Base-by-base conservation (phyloP, 1,140 invertebrate species). In the Lordiphosa collinella region DNA sequence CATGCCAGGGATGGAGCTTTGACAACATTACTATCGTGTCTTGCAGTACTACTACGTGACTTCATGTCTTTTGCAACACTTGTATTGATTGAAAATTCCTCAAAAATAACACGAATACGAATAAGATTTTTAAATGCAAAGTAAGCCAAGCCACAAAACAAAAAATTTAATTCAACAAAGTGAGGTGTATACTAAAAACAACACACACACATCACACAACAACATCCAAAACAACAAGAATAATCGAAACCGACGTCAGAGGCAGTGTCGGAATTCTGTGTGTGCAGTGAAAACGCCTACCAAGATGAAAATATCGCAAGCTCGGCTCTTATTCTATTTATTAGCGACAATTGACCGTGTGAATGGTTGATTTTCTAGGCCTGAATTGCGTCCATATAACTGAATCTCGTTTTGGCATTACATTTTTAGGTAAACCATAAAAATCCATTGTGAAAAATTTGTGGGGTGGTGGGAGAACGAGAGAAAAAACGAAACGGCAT, bases 381-480 rank as follows among this genome's bases (percentile, higher is more conserved):
- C 25, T 11, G 38, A 32, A 50, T 59, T n/a, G n/a, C n/a, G 43
- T 44, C 12, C 50, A 32, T 44, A n/a, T 65, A 60, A 56, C 31
- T 31, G 7, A 29, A 29, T 44, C 29, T 8, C 11, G 7, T 12
- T 68, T 56, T 53, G 34, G 10, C 52, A 63, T 69, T 78, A 52
- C 68, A 57, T 73, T 54, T 82, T 48, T 67, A 84, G 78, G 79
- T 79, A 73, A 76, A 84, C 68, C 64, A 69, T 84, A 85, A 84
- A 82, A 82, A 73, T 84, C 73, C 79, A 84, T 85, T 84, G 72
- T 84, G 78, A 84, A 84, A 84, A 44, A 78, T 59, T 85, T 70
- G 78, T 78, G 79, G 78, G 78, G 78, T 84, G 79, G 79, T 84
- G 78, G 71, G 78, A 56, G 69, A 82, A 80, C 75, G 59, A 71